Base-by-base conservation (phyloP, 2,113 vertebrate genomes). In the Chaetops frenatus region DNA sequence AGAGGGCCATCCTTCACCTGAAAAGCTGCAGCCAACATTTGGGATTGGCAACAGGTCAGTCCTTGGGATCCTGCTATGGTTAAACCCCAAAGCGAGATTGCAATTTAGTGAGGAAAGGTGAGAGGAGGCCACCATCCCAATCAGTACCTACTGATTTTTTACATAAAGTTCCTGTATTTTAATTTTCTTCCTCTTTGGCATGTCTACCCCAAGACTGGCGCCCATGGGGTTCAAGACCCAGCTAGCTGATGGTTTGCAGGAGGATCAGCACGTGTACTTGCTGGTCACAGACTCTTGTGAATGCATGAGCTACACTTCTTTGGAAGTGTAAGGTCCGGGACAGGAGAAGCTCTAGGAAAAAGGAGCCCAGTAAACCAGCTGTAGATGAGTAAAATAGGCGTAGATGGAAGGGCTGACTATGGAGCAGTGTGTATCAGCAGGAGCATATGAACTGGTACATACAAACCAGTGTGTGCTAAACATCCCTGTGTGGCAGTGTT, bases 381-480 rank as follows among this genome's bases (percentile, higher is more conserved):
- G 28, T 40, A 79, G 51, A 23, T 73, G 56, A 40, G 67, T 51
- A 16, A 86, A 53, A 35, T 9, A 45, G 35, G 5, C 61, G 47
- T 60, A 81, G 47, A 11, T 61, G 61, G 60, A 78, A 87, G 42
- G 25, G 15, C 42, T 78, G 42, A 22, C 42, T 24, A 4, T 11
- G 50, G 42, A 27, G 12, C 5, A 1, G 10, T 24, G 22, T 23
- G 11, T 58, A 17, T 16, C 25, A n/a, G 28, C 40, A 35, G 25
- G 27, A 11, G 1, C 20, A 12, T 42, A 51, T 0, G 2, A 29
- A 48, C 56, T 15, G 6, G 29, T 44, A 4, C 4, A 9, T 36
- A 25, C 9, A 44, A 65, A 36, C 23, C 29, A 20, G 14, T 6
- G 6, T 45, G 25, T 56, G 13, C 33, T 31, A 42, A 71, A 50